Evolutionary conservation across 1,140 invertebrate genomes (phyloP), one percentile per base, ranked within the genome.

Genomic region (Onthophagus taurus): DNA sequence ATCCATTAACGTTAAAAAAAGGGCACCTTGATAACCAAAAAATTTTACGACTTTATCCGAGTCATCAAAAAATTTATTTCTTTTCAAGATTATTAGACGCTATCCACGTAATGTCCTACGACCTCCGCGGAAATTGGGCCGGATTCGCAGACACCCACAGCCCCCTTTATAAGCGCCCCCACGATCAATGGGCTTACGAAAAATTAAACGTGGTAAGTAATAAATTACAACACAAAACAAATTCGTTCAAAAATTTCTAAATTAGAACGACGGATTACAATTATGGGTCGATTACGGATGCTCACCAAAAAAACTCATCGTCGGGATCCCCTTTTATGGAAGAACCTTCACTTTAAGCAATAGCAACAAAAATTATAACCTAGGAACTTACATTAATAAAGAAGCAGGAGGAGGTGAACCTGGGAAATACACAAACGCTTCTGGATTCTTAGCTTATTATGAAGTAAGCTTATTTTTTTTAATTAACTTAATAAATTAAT

Each of bases 81-180:
- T 33, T 33, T 37, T 54, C 21, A 50, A 84, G 81, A 53, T 62
- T 74, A 19, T 45, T 89, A 12, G 85, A 90, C 59, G 86, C 84
- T 3, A 78, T 91, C 37, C 87, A 91, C 57, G 83, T 86, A 8
- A 92, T 92, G 89, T 75, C 87, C 0, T 95, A 95, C 59, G 90
- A 94, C 68, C 70, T 94, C 12, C 73, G 89, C 49, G 91, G 91
- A 17, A 89, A 90, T 54, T 94, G 89, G 89, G 89, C 85, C 4
- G 85, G 85, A 26, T 86, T 87, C 52, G 89, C 89, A 1, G 88
- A 90, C 57, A 80, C 83, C 0, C 87, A 91, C 57, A 89, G 85
- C 55, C 84, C 87, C 3, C 69, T 91, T 0, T 89, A 88, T 55
- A 83, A 78, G 58, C 66, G 88, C 44, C 84, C 85, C 0, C 81